phyloP scores from a whole-genome alignment of 2,113 vertebrate genomes.

The Semnopithecus entellus region DNA sequence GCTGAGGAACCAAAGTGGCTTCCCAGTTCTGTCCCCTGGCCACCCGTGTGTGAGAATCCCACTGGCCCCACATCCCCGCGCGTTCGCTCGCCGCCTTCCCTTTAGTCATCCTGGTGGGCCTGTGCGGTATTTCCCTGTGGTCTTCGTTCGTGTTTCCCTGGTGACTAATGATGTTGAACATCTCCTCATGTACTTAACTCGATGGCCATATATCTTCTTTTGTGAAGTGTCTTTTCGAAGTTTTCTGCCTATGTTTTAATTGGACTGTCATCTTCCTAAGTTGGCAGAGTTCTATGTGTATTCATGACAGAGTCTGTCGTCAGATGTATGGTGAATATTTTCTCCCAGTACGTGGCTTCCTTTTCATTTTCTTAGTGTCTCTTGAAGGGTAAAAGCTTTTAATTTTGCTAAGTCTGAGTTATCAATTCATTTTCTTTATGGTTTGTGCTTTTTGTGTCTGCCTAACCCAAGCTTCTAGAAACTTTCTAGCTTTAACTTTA shows the following conservation, averaged over 20 bases:
- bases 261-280: not conserved
- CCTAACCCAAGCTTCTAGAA: not conserved
- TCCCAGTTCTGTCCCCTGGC: not conserved
- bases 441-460: not conserved
- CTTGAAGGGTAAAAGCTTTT: not conserved
- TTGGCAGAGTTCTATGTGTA: not conserved
- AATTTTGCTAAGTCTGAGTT: not conserved
- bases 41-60: no score
- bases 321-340: not conserved
- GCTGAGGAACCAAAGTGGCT: not conserved
- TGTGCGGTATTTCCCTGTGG: not conserved
- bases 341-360: not conserved
- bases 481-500: not conserved
- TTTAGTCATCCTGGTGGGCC: not conserved
- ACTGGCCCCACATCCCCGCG: not conserved
- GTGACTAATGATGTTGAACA: rapidly evolving
- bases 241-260: not conserved
- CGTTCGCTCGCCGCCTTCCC: not conserved
- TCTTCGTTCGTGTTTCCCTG: no score
- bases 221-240: not conserved
- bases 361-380: not conserved
- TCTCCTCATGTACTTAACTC: not conserved
- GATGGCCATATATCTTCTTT: no score
- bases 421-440: not conserved
- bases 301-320: not conserved